phyloP scores from a whole-genome alignment of 2,113 vertebrate genomes.

The Esox niger region DNA sequence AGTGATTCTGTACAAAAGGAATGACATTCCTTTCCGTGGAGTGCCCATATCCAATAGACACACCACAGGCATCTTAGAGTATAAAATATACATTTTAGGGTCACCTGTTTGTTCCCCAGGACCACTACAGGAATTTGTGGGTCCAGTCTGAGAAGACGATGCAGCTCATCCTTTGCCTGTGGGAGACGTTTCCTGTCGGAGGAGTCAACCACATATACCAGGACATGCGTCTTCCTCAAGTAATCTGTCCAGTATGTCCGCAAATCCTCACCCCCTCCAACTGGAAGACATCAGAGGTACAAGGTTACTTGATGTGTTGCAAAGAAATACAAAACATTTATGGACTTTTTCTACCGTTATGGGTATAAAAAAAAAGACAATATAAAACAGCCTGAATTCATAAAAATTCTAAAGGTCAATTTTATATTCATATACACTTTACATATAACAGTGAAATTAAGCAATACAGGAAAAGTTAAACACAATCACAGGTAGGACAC shows the following conservation, averaged over 20 bases:
- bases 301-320: slow-evolving; percentile 39
- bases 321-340: slow-evolving; percentile 43
- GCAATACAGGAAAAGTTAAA: too few relatives aligned
- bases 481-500: too few relatives aligned
- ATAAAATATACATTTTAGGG: slow-evolving; percentile 1
- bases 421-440: too few relatives aligned
- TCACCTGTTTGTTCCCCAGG: slow-evolving; percentile 90
- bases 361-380: too few relatives aligned
- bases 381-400: too few relatives aligned
- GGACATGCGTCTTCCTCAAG: slow-evolving; percentile 79
- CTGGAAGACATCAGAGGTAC: slow-evolving; percentile 51
- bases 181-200: slow-evolving; percentile 78
- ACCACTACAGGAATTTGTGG: slow-evolving; percentile 79
- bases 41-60: background rate
- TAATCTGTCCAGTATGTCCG: slow-evolving; percentile 85
- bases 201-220: slow-evolving; percentile 89
- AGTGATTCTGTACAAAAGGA: too few relatives aligned
- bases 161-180: slow-evolving; percentile 80
- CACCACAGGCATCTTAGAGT: background rate
- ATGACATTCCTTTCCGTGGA: background rate
- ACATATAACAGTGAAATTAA: too few relatives aligned
- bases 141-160: slow-evolving; percentile 74
- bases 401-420: too few relatives aligned
- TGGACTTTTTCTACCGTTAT: background rate
- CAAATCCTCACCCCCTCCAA: slow-evolving; percentile 82